phyloP scores from a whole-genome alignment of 2,797 vertebrate species.

The Rhodeus uyekii region DNA sequence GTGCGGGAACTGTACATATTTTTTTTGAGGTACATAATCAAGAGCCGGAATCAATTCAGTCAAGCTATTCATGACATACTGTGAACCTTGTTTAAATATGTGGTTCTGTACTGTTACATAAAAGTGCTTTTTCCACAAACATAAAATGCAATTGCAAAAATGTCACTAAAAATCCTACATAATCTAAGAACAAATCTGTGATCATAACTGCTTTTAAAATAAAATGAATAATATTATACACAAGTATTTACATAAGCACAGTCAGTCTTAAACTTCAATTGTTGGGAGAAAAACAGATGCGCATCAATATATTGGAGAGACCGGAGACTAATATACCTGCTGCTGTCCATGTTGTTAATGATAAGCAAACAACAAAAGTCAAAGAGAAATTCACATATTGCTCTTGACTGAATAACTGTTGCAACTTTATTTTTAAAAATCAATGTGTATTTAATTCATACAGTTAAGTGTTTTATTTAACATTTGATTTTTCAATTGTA shows the following conservation, averaged over 20 bases:
- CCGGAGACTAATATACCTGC: neutral
- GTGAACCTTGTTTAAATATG: conserved; percentile 11
- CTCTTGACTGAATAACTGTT: neutral
- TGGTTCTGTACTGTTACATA: neutral
- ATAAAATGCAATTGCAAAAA: neutral
- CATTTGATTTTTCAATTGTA: neutral
- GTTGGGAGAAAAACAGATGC: neutral
- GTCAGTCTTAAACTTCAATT: neutral
- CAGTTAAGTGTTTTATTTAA: neutral
- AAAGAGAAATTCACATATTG: neutral
- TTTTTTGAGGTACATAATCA: conserved; percentile 24
- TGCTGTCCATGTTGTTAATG: neutral
- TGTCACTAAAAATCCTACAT: neutral
- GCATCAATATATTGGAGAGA: neutral
- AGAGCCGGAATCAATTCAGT: conserved; percentile 16
- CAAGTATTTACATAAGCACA: neutral
- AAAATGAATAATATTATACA: neutral
- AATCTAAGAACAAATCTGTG: neutral
- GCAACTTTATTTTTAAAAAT: neutral
- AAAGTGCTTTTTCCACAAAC: neutral
- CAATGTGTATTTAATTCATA: neutral
- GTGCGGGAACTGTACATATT: conserved; percentile 8
- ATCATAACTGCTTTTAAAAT: neutral
- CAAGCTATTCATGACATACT: conserved; percentile 1
- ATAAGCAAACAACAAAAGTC: neutral